Evolutionary conservation across 2,797 vertebrate species (phyloP), one percentile per base, ranked within the genome.

Genomic region (Paramormyrops hopkinsi): DNA sequence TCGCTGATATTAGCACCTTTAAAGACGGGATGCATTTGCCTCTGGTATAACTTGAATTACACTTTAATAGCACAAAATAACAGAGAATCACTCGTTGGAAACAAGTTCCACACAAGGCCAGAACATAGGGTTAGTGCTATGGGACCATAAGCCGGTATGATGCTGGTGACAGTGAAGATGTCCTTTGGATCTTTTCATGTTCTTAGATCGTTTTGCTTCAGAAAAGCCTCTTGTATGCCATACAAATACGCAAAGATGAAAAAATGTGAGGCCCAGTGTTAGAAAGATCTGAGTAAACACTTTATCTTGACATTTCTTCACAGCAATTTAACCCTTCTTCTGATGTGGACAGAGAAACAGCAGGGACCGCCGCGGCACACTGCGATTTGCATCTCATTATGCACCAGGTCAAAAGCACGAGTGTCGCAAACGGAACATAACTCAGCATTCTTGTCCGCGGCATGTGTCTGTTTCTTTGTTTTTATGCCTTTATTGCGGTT

Each of bases 11-110:
- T 73, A 17, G 65, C 29, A 73, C 65, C 65, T 14, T 73, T 33
- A 37, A 73, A 73, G 65, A 6, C 12, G 12, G 29, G 12, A 73
- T 73, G 65, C 4, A 73, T 73, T 73, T 37, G 65, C 29, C 4
- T 73, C 29, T 73, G 65, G 65, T 33, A 37, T 69, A 90, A 90
- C 90, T 92, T 92, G 88, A 53, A 76, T 41, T 41, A 37, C 12
- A 76, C 69, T 79, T 79, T 44, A 76, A 76, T 19, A 76, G 12
- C 33, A 76, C 69, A 76, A 41, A 65, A 65, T 29, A 73, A 73
- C 29, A 73, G n/a, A 29, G 41, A 41, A 37, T 83, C 76, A 22
- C 41, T 19, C 8, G 17, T 14, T 46, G 6, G n/a, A 50, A 84
- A 17, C 8, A 41, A n/a, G 46, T 46, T 51, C 46, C 22, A 48